These are phyloP conservation scores for Hartigia nigra DNA, from an alignment of 2,888 invertebrate genomes.

Conservation along the genomic window DNA sequence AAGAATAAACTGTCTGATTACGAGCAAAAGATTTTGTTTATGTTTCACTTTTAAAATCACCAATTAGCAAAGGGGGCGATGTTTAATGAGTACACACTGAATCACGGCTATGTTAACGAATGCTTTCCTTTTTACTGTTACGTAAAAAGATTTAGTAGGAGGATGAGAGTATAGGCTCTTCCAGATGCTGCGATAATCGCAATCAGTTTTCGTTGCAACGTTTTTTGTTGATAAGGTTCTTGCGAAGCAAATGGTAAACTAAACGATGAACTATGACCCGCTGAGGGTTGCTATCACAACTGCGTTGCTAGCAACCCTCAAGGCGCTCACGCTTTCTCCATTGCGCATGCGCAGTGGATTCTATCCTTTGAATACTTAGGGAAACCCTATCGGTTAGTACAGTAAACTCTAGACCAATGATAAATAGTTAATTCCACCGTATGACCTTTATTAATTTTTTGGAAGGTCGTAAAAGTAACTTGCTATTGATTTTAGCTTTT, in stretches of 20 bases:
- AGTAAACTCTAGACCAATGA: not conserved
- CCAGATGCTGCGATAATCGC: not conserved
- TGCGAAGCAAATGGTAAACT: not conserved
- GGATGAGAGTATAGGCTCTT: not conserved
- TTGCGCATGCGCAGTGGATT: slow-evolving; percentile 1
- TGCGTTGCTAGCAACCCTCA: slow-evolving; percentile 40
- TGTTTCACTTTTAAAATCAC: not conserved
- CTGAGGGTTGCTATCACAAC: slow-evolving; percentile 50
- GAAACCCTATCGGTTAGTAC: not conserved
- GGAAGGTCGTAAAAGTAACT: not conserved
- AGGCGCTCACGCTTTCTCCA: slow-evolving; percentile 5
- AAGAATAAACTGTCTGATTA: not conserved
- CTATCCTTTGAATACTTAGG: not conserved
- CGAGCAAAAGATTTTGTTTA: not conserved
- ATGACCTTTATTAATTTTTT: not conserved
- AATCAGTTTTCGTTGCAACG: not conserved
- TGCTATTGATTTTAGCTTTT: not conserved
- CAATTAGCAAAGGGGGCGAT: not conserved
- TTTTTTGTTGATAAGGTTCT: not conserved
- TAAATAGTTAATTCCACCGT: not conserved
- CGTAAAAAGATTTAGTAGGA: not conserved
- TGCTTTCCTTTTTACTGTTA: not conserved
- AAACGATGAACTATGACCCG: not conserved
- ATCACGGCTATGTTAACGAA: not conserved
- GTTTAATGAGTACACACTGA: not conserved